Evolutionary conservation across 2,113 vertebrate species (phyloP), one percentile per base, ranked within the genome.

Genomic region (Chinchilla lanigera): DNA sequence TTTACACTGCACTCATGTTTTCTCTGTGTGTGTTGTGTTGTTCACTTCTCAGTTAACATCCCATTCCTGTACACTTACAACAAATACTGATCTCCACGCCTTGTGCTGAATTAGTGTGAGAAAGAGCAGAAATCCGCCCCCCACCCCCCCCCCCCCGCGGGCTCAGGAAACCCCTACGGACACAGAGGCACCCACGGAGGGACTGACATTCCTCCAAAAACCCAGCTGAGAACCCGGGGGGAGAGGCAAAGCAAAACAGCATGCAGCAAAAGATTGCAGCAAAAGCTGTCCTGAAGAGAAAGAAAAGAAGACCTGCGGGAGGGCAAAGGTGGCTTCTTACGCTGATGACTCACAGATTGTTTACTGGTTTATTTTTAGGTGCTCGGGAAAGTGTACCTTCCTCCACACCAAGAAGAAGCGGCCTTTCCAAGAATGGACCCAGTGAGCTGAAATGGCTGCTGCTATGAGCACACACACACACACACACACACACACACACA

Each of bases 361-460:
- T 80, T 85, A 41, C 93, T 93, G 86, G 7, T 97, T 89, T 97
- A 44, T 94, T 96, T 92, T 80, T 95, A 97, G 98, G 93, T 94
- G 82, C 86, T 19, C 52, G 38, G 86, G 92, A 82, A 97, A 47
- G 41, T 19, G 33, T 33, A 54, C 86, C 94, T 95, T 96, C 93
- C 95, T 78, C 96, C 17, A 13, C 3, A 41, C 97, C 86, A 89
- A 75, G 94, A 97, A 94, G 89, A 96, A 7, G 81, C 84, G 97
- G 93, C 89, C 93, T 90, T 97, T 78, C 80, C 82, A 80, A 52
- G 75, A 81, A 84, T 26, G 30, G 44, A 84, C 90, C 90, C 56
- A 54, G 85, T 22, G 28, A 94, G 91, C 90, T 52, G 26, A 89
- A 44, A 30, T 19, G 44, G 33, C 54, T 11, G 19, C 19, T 44